Evolutionary conservation across 1,140 invertebrate genomes (phyloP), one percentile per base, ranked within the genome.

Genomic region (Drosophila nikananu): DNA sequence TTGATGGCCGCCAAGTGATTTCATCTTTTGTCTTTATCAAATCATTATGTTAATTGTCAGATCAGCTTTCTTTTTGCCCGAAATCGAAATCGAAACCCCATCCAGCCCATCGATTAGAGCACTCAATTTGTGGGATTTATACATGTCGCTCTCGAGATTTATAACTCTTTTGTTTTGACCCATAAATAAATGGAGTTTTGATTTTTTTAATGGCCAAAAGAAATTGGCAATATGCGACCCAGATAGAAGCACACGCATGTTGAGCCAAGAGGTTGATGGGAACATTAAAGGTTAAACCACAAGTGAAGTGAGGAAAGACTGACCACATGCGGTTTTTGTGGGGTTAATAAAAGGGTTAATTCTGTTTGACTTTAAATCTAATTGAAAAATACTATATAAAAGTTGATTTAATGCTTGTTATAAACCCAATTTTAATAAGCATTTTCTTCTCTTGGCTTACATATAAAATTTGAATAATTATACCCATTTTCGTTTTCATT

Each of bases 11-110:
- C 37, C 5, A 39, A 70, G 42, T 35, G 51, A 62, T 58, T 46
- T 17, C 66, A 30, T 70, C 42, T 73, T 73, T 41, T 73, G 70
- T 73, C 67, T 73, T 73, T 73, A 73, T 73, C 67, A 74, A 51
- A 30, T 44, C 19, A 51, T 73, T 74, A 73, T 74, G 67, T 73
- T 73, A 73, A 58, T 74, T 37, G 54, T 57, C 64, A 23, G 30
- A 61, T 73, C 70, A 35, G 55, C 71, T 74, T 74, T 74, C 71
- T 74, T 61, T 74, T 74, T 19, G 15, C 3, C 8, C 15, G 44
- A 73, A 60, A 58, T 59, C 70, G 44, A 73, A 60, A 58, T 59
- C 70, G 58, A 71, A 12, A 4, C n/a, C 5, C n/a, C n/a, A 42
- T n/a, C n/a, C n/a, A n/a, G n/a, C 41, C 41, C 8, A 44, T 59